A percentile compares a stretch with the other conserved stretches of the same genome.
These are phyloP conservation scores for Aleiodes alternator DNA, from an alignment of 2,888 invertebrate genomes.

Conservation along the genomic window DNA sequence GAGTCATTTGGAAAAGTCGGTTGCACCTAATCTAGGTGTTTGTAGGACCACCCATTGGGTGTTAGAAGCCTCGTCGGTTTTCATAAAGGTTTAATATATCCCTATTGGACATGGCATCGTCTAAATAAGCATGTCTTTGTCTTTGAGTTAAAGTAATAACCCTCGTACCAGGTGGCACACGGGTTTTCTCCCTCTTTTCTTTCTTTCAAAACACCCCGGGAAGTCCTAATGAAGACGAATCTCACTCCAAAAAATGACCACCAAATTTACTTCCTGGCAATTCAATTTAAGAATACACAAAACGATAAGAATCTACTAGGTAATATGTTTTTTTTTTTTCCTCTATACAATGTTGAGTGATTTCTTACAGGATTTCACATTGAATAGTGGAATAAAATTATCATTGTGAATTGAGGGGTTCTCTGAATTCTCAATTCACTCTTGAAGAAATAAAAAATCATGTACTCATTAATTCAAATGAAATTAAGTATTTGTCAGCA, in stretches of 20 bases:
- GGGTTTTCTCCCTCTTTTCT: constrained; percentile 28
- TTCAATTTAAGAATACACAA: constrained; percentile 37
- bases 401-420: not conserved
- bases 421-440: not conserved
- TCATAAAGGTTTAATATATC: constrained; percentile 62
- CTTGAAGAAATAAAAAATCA: not conserved
- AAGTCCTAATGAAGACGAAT: constrained; percentile 75
- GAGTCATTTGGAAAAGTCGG: constrained; percentile 36
- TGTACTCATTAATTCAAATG: not conserved
- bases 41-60: constrained; percentile 66
- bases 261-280: constrained; percentile 67
- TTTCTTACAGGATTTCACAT: not conserved
- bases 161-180: constrained; percentile 70
- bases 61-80: constrained; percentile 55
- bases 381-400: not conserved
- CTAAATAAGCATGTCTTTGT: constrained; percentile 4
- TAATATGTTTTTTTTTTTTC: not conserved
- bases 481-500: constrained; percentile 51
- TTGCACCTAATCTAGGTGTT: constrained; percentile 39
- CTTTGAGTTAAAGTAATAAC: not conserved
- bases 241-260: constrained; percentile 68
- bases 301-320: constrained; percentile 19
- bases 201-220: constrained; percentile 62
- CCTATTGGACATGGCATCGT: not conserved
- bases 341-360: not conserved